Percentiles rank a stretch among this genome's conserved stretches.
Evolutionary conservation across 92 coral and sea anemone genomes (phyloP).

Genomic region (Actinernus sp.): DNA sequence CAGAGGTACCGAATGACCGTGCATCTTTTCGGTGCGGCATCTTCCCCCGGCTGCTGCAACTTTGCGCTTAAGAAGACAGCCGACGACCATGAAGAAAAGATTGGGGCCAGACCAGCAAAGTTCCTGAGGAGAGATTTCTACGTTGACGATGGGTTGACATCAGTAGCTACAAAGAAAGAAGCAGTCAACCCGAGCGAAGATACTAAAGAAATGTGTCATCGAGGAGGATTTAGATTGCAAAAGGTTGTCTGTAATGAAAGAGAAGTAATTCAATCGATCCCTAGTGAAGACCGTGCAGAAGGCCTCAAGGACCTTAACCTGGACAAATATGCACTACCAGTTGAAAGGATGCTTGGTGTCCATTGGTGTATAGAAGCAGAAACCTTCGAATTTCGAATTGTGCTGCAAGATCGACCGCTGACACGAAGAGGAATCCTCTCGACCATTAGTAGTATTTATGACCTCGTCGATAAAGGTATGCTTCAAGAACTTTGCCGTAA

Average conservation of each 20-base stretch:
- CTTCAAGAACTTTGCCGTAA: no score
- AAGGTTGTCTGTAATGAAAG: slow-evolving; percentile 38
- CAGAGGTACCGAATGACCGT: slow-evolving; percentile 39
- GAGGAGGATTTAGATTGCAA: slow-evolving; percentile 52
- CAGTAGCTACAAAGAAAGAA: slow-evolving; percentile 29
- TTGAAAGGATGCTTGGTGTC: slow-evolving; percentile 49
- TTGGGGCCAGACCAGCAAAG: slow-evolving; percentile 17
- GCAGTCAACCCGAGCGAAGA: slow-evolving; percentile 20
- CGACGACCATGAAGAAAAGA: slow-evolving; percentile 6
- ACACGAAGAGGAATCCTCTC: no score
- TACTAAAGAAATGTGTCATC: slow-evolving; percentile 32
- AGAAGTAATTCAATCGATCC: slow-evolving; percentile 30
- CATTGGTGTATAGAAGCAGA: slow-evolving; percentile 41
- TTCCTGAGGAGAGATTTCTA: slow-evolving; percentile 29
- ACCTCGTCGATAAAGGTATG: slow-evolving; percentile 37
- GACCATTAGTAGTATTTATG: slow-evolving; percentile 41
- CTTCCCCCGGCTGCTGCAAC: slow-evolving; percentile 38
- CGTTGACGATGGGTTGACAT: slow-evolving; percentile 31
- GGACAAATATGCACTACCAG: slow-evolving; percentile 11
- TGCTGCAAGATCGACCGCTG: no score
- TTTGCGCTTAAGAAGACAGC: slow-evolving; percentile 26
- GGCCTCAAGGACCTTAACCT: slow-evolving; percentile 37
- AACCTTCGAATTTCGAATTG: no score
- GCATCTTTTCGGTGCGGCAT: slow-evolving; percentile 31
- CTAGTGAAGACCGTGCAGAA: slow-evolving; percentile 28